These are phyloP conservation scores for Zeugodacus cucurbitae DNA, from an alignment of 1,140 invertebrate genomes.

Conservation along the genomic window DNA sequence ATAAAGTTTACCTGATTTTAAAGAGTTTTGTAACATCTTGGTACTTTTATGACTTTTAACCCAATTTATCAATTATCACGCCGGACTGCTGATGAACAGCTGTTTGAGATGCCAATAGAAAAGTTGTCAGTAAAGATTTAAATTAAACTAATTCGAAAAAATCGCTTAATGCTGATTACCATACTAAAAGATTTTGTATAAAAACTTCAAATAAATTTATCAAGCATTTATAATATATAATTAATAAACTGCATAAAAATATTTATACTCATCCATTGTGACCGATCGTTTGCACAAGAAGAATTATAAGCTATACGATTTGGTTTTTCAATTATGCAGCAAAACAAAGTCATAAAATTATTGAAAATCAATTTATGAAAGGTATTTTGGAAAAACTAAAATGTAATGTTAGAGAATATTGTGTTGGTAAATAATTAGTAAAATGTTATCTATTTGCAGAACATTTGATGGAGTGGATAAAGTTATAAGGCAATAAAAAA, in stretches of 20 bases:
- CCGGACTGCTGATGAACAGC: not conserved
- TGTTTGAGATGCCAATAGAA: not conserved
- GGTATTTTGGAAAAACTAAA: not conserved
- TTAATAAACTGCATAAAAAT: not conserved
- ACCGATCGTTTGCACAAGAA: not conserved
- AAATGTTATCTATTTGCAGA: not conserved
- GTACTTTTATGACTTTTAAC: not conserved
- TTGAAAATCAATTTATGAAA: constrained; percentile 2
- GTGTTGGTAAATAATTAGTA: not conserved
- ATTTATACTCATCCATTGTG: not conserved
- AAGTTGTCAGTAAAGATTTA: not conserved
- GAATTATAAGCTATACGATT: not conserved
- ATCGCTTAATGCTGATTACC: too few species aligned
- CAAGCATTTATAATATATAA: not conserved
- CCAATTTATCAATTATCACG: not conserved
- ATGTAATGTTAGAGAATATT: not conserved
- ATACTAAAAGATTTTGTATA: too few species aligned
- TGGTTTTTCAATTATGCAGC: not conserved
- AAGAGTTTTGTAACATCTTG: constrained; percentile 41
- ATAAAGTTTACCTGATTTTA: constrained; percentile 37
- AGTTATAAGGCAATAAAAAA: not conserved
- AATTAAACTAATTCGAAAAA: not conserved
- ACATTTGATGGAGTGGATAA: not conserved
- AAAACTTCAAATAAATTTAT: too few species aligned
- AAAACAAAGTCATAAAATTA: constrained; percentile 4